Percentiles rank a stretch among this genome's conserved stretches.
Conservation (phyloP, 2,113 vertebrate genomes). For the Labeo catla region DNA sequence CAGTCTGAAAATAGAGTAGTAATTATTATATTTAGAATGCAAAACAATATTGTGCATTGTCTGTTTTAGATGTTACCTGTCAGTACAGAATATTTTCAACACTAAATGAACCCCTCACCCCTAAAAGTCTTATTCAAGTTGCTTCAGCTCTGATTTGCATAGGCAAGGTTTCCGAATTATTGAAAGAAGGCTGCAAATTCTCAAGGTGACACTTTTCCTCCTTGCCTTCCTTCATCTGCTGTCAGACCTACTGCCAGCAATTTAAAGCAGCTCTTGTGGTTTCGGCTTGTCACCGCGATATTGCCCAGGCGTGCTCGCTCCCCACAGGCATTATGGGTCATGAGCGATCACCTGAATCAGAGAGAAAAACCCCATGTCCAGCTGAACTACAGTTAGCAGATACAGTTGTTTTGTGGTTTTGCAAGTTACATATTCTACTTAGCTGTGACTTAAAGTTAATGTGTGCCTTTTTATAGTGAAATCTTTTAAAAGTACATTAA, state of each 20-base stretch:
- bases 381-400: constrained; percentile 36
- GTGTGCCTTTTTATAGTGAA: not conserved
- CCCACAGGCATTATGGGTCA: constrained; percentile 53
- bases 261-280: constrained; percentile 61
- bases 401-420: not conserved
- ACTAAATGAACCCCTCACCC: not conserved
- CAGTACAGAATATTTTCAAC: not conserved
- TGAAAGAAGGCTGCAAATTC: constrained; percentile 59
- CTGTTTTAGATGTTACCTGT: not conserved
- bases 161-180: not conserved
- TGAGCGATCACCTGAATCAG: constrained; percentile 39
- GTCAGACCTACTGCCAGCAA: constrained; percentile 46
- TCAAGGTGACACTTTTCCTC: constrained; percentile 58
- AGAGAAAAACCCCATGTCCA: not conserved
- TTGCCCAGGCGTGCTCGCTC: constrained; percentile 61
- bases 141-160: not conserved
- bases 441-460: constrained; percentile 3
- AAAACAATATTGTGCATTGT: not conserved
- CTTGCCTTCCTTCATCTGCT: not conserved
- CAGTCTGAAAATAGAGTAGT: not conserved
- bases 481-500: not conserved
- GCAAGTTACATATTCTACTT: not conserved
- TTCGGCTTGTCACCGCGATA: constrained; percentile 66
- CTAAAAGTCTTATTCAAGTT: not conserved
- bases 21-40: not conserved